Evolutionary conservation across 2,888 invertebrate species (phyloP).

Genomic region (Lordiphosa andalusiaca): DNA sequence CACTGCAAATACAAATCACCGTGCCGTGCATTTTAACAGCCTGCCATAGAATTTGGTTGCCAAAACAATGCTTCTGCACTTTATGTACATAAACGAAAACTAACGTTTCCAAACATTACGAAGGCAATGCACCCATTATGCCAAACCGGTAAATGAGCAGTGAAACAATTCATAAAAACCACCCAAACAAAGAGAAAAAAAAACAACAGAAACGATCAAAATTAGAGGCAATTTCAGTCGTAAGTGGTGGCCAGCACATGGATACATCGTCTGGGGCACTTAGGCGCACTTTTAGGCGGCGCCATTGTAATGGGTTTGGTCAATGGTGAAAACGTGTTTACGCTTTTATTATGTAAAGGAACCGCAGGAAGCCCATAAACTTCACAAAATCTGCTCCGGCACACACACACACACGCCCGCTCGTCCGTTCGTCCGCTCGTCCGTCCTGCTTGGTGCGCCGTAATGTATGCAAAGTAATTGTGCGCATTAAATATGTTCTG

Average conservation of each 20-base stretch:
- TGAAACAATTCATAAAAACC: conserved; percentile 71
- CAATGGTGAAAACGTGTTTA: conserved; percentile 72
- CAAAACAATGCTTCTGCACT: conserved; percentile 18
- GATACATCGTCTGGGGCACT: conserved; percentile 18
- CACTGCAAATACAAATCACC: too few relatives aligned
- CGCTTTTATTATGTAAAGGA: conserved; percentile 71
- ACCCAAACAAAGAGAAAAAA: conserved; percentile 45
- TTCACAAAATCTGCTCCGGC: conserved; percentile 33
- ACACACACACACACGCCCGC: conserved; percentile 43
- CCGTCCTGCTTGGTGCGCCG: conserved; percentile 12
- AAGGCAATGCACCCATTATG: conserved; percentile 69
- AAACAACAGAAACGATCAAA: not conserved
- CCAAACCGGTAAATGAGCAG: conserved; percentile 68
- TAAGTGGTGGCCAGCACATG: conserved; percentile 33
- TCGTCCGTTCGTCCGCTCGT: not conserved
- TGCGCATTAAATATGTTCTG: conserved; percentile 59
- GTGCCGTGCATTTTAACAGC: too few relatives aligned
- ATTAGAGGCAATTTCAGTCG: conserved; percentile 43
- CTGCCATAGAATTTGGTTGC: conserved; percentile 1
- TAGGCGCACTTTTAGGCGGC: conserved; percentile 39
- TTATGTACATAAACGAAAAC: conserved; percentile 32
- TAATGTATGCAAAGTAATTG: conserved; percentile 74
- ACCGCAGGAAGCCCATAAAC: conserved; percentile 14
- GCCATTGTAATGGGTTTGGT: conserved; percentile 61
- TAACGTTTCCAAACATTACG: conserved; percentile 26